Evolutionary conservation across 2,113 vertebrate genomes (phyloP), one percentile per base, ranked within the genome.

Genomic region (Larimichthys crocea): DNA sequence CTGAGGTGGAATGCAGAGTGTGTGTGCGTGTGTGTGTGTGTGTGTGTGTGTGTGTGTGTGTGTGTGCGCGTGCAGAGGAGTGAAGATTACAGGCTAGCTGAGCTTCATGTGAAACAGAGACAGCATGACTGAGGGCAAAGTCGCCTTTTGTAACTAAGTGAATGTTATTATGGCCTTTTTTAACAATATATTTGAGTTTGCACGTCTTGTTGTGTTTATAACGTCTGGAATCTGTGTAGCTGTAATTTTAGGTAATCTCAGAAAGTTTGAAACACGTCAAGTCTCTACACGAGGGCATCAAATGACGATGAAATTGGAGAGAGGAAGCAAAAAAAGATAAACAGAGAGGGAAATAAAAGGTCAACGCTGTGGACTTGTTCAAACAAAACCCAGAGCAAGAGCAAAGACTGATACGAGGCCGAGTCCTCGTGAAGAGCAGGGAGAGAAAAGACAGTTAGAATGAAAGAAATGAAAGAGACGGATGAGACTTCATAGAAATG

Each of bases 11-110:
- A 86, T 73, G 60, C 61, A 24, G 53, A 46, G 50, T 53, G 3
- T 10, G 59, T 86, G 44, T 73, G 65, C 2, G 26, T 26, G 26
- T 26, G 26, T 26, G 26, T 26, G 26, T 26, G 24, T 24, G 24
- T 24, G 24, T 53, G 3, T 10, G 59, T 86, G 44, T 73, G 65
- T 26, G 26, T 26, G 26, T 26, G 26, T 26, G 26, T 26, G 26
- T 26, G 12, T 74, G 64, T 55, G 3, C 8, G 59, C 85, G 44
- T 73, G 65, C 61, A 82, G 56, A 83, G 17, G 56, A 86, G 48
- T 64, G 46, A 55, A 80, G 65, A 84, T 86, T 84, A 86, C 49
- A 85, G 66, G 59, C 6, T 70, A 56, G 57, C 48, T 63, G 63
- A 61, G 12, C 46, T 82, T 74, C 68, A 74, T 17, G 5, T 20